Base-by-base conservation (phyloP, 2,888 invertebrate species). In the Perizoma affinitatum region DNA sequence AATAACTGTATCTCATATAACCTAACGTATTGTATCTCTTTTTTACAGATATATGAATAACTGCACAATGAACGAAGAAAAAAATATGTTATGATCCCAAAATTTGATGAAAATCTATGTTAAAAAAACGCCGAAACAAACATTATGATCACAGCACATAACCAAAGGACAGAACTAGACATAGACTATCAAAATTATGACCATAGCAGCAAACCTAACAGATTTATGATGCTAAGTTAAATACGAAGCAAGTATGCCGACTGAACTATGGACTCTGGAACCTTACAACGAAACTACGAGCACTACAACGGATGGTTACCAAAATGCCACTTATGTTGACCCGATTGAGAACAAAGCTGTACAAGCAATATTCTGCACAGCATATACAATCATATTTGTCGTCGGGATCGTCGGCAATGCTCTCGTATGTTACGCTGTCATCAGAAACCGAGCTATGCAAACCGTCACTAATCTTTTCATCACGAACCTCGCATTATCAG, bases 391-490 rank as follows among this genome's bases (percentile, higher is more conserved):
- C 35, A 96, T 98, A 69, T 98, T 98, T 80, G 88, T 96, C 5
- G 91, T 97, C 33, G 98, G 98, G 4, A 90, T 97, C 40, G 95
- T 95, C 74, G 97, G 97, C 1, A 97, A 97, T 79, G 94, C 95
- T n/a, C 88, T 98, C 56, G 97, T 98, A 53, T 96, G 97, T 75
- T 97, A 96, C 83, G 97, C 97, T 6, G 97, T 98, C 8, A 94
- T 95, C 61, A 93, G 96, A 49, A 97, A 97, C 84, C 95, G 95
- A 74, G 95, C 96, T 65, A 98, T 98, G 97, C 97, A 97, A 88
- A 97, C 97, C 0, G 97, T 98, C 68, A 98, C 98, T 66, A 98
- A 98, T 88, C 94, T 97, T 63, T 98, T 98, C 91, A 98, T 98
- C 87, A 96, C 96, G 73, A 98, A 98, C 87, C 92, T 98, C 70